These are phyloP conservation scores for Galerucella calmariensis DNA, from an alignment of 2,888 invertebrate species.

Conservation along the genomic window DNA sequence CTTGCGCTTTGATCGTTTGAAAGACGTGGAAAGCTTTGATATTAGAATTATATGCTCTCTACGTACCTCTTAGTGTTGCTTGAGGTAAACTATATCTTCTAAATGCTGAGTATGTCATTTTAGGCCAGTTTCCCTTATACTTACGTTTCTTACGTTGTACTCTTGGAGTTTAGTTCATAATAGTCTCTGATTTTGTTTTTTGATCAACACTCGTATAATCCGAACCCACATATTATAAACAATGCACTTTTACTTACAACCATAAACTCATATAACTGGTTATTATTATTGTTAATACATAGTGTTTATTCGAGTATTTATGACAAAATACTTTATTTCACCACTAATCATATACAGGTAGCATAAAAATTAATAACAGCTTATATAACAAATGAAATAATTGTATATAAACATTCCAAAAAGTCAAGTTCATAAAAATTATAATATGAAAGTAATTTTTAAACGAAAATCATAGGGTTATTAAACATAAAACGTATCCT, in stretches of 20 bases:
- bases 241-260: neutral
- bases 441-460: neutral
- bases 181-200: too few species aligned
- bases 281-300: neutral
- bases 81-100: too few species aligned
- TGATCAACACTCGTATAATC: too few species aligned
- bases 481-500: neutral
- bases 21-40: neutral
- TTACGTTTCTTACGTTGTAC: too few species aligned
- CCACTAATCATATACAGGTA: neutral
- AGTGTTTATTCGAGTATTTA: neutral
- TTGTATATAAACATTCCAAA: neutral
- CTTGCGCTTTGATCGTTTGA: conserved; percentile 1
- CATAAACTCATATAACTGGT: neutral
- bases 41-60: too few species aligned
- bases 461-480: neutral
- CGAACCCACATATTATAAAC: too few species aligned
- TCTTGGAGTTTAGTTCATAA: too few species aligned
- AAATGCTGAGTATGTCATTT: too few species aligned
- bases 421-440: neutral
- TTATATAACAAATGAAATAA: neutral
- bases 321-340: neutral
- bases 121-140: too few species aligned
- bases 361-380: neutral
- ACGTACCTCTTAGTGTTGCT: too few species aligned